Percentiles rank a stretch among this genome's conserved stretches.
Conservation (phyloP, 2,113 vertebrate genomes). For the Pangasianodon gigas region DNA sequence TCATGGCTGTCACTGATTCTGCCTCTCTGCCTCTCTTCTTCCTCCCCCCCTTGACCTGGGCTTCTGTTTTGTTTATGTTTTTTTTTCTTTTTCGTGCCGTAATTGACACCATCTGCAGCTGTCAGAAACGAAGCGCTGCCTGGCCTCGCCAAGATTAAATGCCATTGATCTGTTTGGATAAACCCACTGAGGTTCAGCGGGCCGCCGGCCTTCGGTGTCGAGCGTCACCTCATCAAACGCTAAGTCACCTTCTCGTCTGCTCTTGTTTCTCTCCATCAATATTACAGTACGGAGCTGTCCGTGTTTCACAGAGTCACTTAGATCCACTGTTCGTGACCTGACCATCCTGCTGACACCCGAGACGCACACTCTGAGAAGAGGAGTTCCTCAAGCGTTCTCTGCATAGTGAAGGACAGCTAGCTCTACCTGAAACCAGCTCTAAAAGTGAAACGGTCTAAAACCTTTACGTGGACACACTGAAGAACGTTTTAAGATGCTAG, state of each 20-base stretch:
- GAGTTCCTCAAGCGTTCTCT: not conserved
- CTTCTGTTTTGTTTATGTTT: not conserved
- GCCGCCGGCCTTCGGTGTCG: slow-evolving; percentile 65
- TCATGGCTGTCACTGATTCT: slow-evolving; percentile 1
- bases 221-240: slow-evolving; percentile 57
- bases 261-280: slow-evolving; percentile 50
- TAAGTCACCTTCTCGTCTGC: slow-evolving; percentile 50
- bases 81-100: slow-evolving; percentile 69
- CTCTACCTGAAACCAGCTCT: not conserved
- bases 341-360: not conserved
- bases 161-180: slow-evolving; percentile 86
- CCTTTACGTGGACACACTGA: not conserved
- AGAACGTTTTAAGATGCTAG: not conserved
- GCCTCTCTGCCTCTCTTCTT: slow-evolving; percentile 30
- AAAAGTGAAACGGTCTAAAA: not conserved
- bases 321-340: slow-evolving; percentile 8
- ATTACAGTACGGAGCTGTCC: slow-evolving; percentile 33
- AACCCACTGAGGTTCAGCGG: slow-evolving; percentile 68
- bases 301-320: not conserved
- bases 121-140: slow-evolving; percentile 76
- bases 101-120: slow-evolving; percentile 89
- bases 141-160: slow-evolving; percentile 84
- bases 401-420: not conserved
- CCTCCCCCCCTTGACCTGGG: slow-evolving; percentile 33
- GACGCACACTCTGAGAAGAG: not conserved